Conservation (phyloP, 2,797 vertebrate genomes). For the Mus minutoides region DNA sequence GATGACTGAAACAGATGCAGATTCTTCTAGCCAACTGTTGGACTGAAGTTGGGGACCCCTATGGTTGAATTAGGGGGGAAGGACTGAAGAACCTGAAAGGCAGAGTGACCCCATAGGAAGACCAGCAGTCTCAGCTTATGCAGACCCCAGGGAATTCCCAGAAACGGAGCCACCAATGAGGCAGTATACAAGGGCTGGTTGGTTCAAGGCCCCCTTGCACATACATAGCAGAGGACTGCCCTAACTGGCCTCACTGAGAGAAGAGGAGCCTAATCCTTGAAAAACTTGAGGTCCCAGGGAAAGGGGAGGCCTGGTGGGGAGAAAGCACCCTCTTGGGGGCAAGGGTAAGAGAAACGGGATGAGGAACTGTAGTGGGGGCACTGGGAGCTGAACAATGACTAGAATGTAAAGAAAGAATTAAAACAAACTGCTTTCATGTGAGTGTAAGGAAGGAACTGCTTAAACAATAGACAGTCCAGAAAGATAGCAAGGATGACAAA, state of each 20-base stretch:
- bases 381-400: neutral
- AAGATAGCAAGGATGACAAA: neutral
- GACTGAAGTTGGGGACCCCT: neutral
- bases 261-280: neutral
- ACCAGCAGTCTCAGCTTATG: neutral
- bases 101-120: neutral
- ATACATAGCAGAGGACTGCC: neutral
- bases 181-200: neutral
- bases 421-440: neutral
- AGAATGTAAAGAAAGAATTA: neutral
- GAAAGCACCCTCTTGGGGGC: neutral
- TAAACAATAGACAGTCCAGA: neutral
- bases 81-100: neutral
- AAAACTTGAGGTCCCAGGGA: neutral
- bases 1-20: neutral
- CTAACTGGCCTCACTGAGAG: neutral
- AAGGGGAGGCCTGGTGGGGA: neutral
- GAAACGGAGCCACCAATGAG: neutral
- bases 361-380: neutral
- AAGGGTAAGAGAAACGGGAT: neutral
- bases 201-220: neutral
- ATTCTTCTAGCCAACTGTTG: neutral
- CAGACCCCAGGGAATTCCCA: neutral
- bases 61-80: neutral
- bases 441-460: neutral